A percentile compares a stretch with the other conserved stretches of the same genome.
Evolutionary conservation across 1,140 invertebrate species (phyloP).

Genomic region (Schmidtea mediterranea): DNA sequence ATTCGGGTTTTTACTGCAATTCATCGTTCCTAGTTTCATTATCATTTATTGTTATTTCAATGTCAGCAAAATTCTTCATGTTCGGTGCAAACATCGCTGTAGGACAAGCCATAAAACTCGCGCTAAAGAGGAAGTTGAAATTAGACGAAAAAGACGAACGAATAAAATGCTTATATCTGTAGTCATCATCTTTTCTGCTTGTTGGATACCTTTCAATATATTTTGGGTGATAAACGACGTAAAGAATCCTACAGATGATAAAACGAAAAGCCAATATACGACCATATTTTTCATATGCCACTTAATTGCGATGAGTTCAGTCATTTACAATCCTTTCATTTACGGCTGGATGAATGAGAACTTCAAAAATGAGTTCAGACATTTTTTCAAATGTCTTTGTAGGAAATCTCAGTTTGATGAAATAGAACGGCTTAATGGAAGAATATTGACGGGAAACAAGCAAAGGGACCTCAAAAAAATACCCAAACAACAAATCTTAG

Average conservation of each 20-base stretch:
- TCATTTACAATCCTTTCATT: slow-evolving; percentile 64
- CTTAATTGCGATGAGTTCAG: slow-evolving; percentile 73
- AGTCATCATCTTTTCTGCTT: slow-evolving; percentile 26
- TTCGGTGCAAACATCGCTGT: slow-evolving; percentile 13
- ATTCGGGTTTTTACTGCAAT: slow-evolving; percentile 29
- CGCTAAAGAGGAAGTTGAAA: slow-evolving; percentile 15
- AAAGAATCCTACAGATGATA: no score
- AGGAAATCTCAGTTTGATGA: no score
- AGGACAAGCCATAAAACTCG: slow-evolving; percentile 18
- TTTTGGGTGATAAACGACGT: background rate
- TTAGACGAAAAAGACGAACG: slow-evolving; percentile 20
- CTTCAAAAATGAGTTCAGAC: slow-evolving; percentile 65
- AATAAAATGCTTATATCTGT: slow-evolving; percentile 28
- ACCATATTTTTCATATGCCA: slow-evolving; percentile 55
- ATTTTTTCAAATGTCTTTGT: no score
- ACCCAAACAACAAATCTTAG: no score
- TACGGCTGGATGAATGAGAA: slow-evolving; percentile 97
- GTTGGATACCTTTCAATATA: slow-evolving; percentile 31
- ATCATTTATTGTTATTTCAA: slow-evolving; percentile 24
- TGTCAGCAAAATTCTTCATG: slow-evolving; percentile 17
- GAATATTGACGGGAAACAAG: no score
- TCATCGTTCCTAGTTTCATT: slow-evolving; percentile 28
- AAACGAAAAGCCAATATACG: no score
- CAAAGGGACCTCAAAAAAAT: no score
- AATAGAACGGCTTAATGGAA: no score